A percentile compares a stretch with the other conserved stretches of the same genome.
Evolutionary conservation across 2,797 vertebrate genomes (phyloP).

Genomic region (Sebastes minor): DNA sequence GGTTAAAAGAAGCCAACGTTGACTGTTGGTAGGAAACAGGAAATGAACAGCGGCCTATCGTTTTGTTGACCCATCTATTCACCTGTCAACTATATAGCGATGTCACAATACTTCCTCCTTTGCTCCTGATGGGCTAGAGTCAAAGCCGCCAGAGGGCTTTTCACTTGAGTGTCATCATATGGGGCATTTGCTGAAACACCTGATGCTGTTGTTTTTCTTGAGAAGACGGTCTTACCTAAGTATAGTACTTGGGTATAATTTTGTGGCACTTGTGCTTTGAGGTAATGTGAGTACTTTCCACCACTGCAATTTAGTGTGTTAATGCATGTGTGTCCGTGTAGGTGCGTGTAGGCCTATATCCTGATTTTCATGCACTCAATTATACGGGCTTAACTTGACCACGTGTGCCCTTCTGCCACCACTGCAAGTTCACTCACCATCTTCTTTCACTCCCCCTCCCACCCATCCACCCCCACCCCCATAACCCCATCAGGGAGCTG

Average conservation of each 20-base stretch:
- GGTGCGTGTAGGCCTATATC: neutral
- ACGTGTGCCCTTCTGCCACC: neutral
- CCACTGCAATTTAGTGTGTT: conserved; percentile 11
- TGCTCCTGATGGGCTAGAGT: neutral
- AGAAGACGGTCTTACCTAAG: neutral
- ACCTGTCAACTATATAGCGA: too few species aligned
- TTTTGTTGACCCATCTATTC: neutral
- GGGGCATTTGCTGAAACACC: neutral
- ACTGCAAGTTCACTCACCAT: neutral
- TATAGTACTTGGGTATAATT: neutral
- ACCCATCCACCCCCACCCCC: neutral
- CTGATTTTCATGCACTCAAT: neutral
- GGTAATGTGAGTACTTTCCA: neutral
- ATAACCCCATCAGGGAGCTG: conserved; percentile 29
- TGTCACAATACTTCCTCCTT: neutral
- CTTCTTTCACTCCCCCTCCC: neutral
- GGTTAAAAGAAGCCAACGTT: neutral
- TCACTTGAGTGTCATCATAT: neutral
- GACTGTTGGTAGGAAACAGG: neutral
- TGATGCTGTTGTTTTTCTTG: neutral
- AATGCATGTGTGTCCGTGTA: neutral
- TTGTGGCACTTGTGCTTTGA: neutral
- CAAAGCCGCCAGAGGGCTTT: neutral
- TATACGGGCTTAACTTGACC: neutral
- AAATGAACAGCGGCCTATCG: neutral